A percentile compares a stretch with the other conserved stretches of the same genome.
Conservation (phyloP, 2,113 vertebrate species). For the Galeopterus variegatus region DNA sequence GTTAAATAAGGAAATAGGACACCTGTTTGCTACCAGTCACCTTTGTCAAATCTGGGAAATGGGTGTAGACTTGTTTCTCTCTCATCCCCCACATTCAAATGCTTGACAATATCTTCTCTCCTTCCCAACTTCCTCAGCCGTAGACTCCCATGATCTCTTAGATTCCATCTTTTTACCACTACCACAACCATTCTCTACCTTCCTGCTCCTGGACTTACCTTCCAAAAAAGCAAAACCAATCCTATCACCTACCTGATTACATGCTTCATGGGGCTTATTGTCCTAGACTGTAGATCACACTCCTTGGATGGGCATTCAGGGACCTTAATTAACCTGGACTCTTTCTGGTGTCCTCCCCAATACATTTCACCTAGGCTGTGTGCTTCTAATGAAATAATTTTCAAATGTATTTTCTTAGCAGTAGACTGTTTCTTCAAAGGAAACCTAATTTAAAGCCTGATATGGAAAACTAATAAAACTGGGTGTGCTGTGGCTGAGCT, state of each 20-base stretch:
- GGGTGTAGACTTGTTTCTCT: background rate
- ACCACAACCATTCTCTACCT: background rate
- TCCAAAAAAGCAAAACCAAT: background rate
- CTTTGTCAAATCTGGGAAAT: background rate
- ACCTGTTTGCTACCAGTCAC: background rate
- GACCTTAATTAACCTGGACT: background rate
- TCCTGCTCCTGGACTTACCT: background rate
- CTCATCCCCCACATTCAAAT: background rate
- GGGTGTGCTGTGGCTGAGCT: background rate
- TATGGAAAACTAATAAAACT: background rate
- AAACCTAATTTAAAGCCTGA: background rate
- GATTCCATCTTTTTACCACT: background rate
- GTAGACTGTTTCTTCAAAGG: background rate
- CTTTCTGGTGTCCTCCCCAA: background rate
- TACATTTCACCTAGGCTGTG: background rate
- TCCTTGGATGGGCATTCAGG: background rate
- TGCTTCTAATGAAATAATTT: background rate
- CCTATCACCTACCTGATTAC: background rate
- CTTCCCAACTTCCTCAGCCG: background rate
- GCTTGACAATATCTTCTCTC: background rate
- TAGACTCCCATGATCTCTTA: background rate
- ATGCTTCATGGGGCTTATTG: background rate
- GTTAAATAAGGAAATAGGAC: background rate
- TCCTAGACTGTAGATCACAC: background rate
- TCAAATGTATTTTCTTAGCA: constrained; percentile 6